phyloP scores from a whole-genome alignment of 2,797 vertebrate species.

The Crotalus adamanteus region DNA sequence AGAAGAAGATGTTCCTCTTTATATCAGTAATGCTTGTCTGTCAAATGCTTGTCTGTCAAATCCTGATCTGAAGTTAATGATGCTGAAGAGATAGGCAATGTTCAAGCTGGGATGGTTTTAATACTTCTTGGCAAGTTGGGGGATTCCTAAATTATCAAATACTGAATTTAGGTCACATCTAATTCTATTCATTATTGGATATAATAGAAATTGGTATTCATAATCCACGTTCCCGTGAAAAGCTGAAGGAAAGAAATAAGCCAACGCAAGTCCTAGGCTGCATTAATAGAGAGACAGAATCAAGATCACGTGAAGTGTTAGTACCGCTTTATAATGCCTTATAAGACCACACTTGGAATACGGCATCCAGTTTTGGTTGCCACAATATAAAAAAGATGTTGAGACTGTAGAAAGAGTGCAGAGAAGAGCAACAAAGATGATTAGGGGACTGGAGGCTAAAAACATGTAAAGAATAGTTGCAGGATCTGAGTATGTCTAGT shows the following conservation, averaged over 20 bases:
- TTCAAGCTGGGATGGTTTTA: not conserved
- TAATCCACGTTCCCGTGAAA: not conserved
- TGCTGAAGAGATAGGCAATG: not conserved
- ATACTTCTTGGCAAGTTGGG: not conserved
- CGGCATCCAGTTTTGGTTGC: not conserved
- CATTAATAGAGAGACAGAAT: not conserved
- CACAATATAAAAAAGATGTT: not conserved
- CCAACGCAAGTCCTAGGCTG: not conserved
- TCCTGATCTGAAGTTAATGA: not conserved
- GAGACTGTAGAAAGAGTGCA: not conserved
- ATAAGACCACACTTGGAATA: not conserved
- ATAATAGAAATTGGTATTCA: not conserved
- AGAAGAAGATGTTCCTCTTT: constrained; percentile 87
- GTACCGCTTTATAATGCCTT: not conserved
- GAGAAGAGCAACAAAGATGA: not conserved
- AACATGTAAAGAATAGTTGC: not conserved
- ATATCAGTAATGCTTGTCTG: constrained; percentile 79
- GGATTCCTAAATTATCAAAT: not conserved
- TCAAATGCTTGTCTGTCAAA: not conserved
- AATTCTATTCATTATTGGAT: not conserved
- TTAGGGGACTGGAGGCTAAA: not conserved
- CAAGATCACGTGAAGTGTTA: not conserved
- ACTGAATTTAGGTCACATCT: not conserved
- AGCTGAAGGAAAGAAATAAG: not conserved
- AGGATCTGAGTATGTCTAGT: not conserved